phyloP scores from a whole-genome alignment of 2,888 invertebrate genomes.

The Eulithis testata region DNA sequence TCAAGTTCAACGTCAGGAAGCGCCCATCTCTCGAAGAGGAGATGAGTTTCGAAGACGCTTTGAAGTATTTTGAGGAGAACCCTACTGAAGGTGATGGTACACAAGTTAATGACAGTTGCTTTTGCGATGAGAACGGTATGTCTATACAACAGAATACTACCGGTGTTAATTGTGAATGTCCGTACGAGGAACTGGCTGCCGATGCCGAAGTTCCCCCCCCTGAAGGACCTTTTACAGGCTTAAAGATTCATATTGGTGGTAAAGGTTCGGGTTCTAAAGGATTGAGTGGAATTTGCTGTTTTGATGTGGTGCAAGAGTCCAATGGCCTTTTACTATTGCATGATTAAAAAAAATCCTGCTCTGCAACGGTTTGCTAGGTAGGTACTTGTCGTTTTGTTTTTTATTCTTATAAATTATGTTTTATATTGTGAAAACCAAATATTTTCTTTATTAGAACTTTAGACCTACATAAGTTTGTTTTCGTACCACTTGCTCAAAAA shows the following conservation, averaged over 20 bases:
- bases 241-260: slow-evolving; percentile 54
- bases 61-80: slow-evolving; percentile 42
- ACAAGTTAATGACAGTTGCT: slow-evolving; percentile 27
- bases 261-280: slow-evolving; percentile 57
- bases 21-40: slow-evolving; percentile 41
- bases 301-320: slow-evolving; percentile 43
- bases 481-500: too few species aligned
- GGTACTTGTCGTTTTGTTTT: neutral
- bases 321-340: slow-evolving; percentile 19
- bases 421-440: neutral
- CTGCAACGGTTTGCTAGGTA: neutral
- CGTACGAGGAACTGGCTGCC: slow-evolving; percentile 18
- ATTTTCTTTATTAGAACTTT: neutral
- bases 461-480: too few species aligned
- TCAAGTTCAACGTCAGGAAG: slow-evolving; percentile 49
- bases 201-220: neutral
- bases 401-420: neutral
- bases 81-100: slow-evolving; percentile 35
- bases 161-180: slow-evolving; percentile 49
- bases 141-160: slow-evolving; percentile 11
- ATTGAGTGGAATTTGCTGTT: slow-evolving; percentile 53
- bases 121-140: slow-evolving; percentile 26
- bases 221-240: slow-evolving; percentile 38
- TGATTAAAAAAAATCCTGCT: slow-evolving; percentile 5
- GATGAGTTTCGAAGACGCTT: slow-evolving; percentile 56